Percentiles rank a stretch among this genome's conserved stretches.
Evolutionary conservation across 2,113 vertebrate species (phyloP).

Genomic region (Coreoperca whiteheadi): DNA sequence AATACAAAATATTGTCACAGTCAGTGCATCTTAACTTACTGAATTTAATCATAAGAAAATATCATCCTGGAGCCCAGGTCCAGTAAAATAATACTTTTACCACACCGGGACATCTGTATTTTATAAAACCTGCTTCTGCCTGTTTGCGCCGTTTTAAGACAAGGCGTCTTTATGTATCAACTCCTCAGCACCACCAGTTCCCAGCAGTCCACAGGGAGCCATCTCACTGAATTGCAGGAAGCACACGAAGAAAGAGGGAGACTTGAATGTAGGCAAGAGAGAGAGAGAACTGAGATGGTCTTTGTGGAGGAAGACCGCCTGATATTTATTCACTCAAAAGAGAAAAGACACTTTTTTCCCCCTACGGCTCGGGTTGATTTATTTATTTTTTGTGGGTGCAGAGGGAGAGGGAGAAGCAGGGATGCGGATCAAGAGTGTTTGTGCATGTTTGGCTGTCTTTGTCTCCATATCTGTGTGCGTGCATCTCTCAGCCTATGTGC

Average conservation of each 20-base stretch:
- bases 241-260: slow-evolving; percentile 58
- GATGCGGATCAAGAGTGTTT: slow-evolving; percentile 38
- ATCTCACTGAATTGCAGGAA: slow-evolving; percentile 73
- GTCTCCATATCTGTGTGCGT: slow-evolving; percentile 9
- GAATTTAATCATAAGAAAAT: too few species aligned
- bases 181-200: slow-evolving; percentile 67
- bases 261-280: slow-evolving; percentile 45
- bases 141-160: slow-evolving; percentile 43
- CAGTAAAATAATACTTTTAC: slow-evolving; percentile 16
- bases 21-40: background rate
- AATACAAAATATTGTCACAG: background rate
- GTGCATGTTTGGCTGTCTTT: slow-evolving; percentile 44
- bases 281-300: slow-evolving; percentile 68
- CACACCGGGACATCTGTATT: slow-evolving; percentile 18
- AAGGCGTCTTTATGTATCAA: slow-evolving; percentile 71
- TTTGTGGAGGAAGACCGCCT: slow-evolving; percentile 66
- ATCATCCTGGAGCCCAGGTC: background rate
- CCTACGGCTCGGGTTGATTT: background rate
- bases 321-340: slow-evolving; percentile 62
- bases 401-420: slow-evolving; percentile 23
- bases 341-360: slow-evolving; percentile 16
- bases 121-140: slow-evolving; percentile 32
- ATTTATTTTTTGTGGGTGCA: background rate
- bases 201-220: slow-evolving; percentile 71
- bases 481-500: slow-evolving; percentile 27